These are phyloP conservation scores for Lepidostoma basale DNA, from an alignment of 1,140 invertebrate genomes.

Conservation along the genomic window DNA sequence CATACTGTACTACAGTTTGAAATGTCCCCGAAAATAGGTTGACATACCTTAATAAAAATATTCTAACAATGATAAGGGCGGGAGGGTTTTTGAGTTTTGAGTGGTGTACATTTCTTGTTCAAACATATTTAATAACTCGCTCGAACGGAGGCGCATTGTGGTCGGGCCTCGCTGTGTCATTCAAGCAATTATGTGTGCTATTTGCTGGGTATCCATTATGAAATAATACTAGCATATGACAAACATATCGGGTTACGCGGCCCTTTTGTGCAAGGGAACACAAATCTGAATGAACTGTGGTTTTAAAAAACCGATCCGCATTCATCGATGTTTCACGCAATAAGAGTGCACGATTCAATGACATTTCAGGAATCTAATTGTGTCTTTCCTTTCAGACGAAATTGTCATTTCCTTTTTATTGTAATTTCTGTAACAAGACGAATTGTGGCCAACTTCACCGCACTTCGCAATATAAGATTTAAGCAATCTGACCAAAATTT, in stretches of 20 bases:
- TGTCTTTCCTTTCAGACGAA: conserved; percentile 2
- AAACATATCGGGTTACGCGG: conserved; percentile 42
- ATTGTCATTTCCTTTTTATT: too few relatives aligned
- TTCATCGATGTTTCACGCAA: conserved; percentile 15
- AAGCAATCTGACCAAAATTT: too few relatives aligned
- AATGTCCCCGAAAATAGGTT: conserved; percentile 41
- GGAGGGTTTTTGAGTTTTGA: conserved; percentile 29
- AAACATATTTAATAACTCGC: conserved; percentile 46
- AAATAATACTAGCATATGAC: conserved; percentile 40
- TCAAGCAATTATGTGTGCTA: conserved; percentile 39
- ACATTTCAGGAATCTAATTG: too few relatives aligned
- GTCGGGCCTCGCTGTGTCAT: conserved; percentile 28
- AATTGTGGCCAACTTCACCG: too few relatives aligned
- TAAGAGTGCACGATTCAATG: background rate
- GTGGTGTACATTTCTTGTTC: conserved; percentile 33
- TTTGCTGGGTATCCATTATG: conserved; percentile 42
- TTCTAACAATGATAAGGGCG: conserved; percentile 36
- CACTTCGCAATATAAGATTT: too few relatives aligned
- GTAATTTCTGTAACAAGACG: too few relatives aligned
- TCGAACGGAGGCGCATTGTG: conserved; percentile 36
- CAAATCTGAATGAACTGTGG: conserved; percentile 22
- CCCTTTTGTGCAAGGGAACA: conserved; percentile 25
- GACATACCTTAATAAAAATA: conserved; percentile 42
- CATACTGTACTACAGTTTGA: conserved; percentile 29
- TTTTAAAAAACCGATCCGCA: conserved; percentile 24